Evolutionary conservation across 2,797 vertebrate species (phyloP).

Genomic region (Coreius guichenoti): DNA sequence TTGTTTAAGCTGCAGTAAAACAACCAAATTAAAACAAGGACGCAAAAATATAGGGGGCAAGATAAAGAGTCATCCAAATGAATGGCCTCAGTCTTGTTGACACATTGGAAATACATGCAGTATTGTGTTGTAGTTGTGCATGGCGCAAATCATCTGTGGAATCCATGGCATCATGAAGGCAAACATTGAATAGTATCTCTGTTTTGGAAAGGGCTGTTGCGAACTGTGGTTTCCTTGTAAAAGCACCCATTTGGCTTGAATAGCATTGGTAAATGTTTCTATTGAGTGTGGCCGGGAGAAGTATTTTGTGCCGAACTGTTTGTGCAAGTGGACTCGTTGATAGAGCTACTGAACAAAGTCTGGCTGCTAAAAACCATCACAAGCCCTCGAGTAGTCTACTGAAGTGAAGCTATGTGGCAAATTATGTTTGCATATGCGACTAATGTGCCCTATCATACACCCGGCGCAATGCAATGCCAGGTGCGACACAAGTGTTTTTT

Average conservation of each 20-base stretch:
- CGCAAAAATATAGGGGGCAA: background rate
- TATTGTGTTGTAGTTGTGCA: slow-evolving; percentile 59
- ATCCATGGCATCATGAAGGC: slow-evolving; percentile 60
- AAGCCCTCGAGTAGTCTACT: background rate
- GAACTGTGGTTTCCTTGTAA: slow-evolving; percentile 55
- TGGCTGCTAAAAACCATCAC: slow-evolving; percentile 25
- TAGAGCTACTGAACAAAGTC: slow-evolving; percentile 52
- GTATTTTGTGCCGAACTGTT: slow-evolving; percentile 46
- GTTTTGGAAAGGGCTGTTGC: slow-evolving; percentile 47
- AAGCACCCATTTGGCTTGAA: slow-evolving; percentile 50
- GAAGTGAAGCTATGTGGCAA: slow-evolving; percentile 58
- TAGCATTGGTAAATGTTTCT: slow-evolving; percentile 50
- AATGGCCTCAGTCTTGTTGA: slow-evolving; percentile 66
- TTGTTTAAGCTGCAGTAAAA: slow-evolving; percentile 45
- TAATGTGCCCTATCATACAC: too few relatives aligned
- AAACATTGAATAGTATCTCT: slow-evolving; percentile 48
- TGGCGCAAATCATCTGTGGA: slow-evolving; percentile 59
- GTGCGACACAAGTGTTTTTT: too few relatives aligned
- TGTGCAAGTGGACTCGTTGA: slow-evolving; percentile 39
- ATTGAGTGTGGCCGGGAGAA: slow-evolving; percentile 38
- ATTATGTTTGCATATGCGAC: slow-evolving; percentile 37
- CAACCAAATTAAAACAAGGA: slow-evolving; percentile 50
- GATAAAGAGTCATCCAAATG: slow-evolving; percentile 50
- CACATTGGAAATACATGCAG: slow-evolving; percentile 63
- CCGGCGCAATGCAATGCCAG: too few relatives aligned